Base-by-base conservation (phyloP, 2,888 invertebrate species). In the Trissonchulus latispiculum region DNA sequence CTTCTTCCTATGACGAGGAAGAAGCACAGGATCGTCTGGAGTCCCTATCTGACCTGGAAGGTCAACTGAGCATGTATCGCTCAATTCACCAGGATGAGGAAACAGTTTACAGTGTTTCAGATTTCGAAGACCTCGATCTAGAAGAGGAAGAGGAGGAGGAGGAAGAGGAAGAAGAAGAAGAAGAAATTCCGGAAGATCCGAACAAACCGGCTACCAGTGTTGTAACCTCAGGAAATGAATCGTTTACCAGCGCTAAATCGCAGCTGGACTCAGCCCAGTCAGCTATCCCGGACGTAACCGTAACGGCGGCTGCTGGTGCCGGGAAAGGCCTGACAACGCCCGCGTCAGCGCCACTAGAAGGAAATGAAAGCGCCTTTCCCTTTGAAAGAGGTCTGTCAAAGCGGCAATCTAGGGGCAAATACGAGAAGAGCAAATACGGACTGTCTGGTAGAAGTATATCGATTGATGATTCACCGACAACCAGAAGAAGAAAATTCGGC, bases 341-440 rank as follows among this genome's bases (percentile, higher is more conserved):
- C 36, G 35, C 3, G 32, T n/a, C 33, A 35, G 28, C 69, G 15
- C n/a, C 36, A 36, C n/a, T n/a, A n/a, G n/a, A n/a, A n/a, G 28
- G 28, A n/a, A 32, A 62, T 32, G 71, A 67, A 15, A 29, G 36
- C 8, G 32, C 23, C n/a, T 28, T 32, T 67, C 36, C 28, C 18
- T 29, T 32, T 8, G 72, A 28, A 33, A 36, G 70, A 1, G 74
- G 72, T n/a, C 74, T 73, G 2, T 18, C 64, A 28, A 68, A 67
- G 59, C 15, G 74, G 8, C 62, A 37, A n/a, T 74, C 74, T 2
- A 37, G 66, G 2, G 74, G 74, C 15, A 74, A 74, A 61, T 73
- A 73, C 48, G 73, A 72, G 29, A 68, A 37, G 29, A 35, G 36
- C 69, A 37, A 37, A 35, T 61, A 74, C 18, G 32, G n/a, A 28